Percentiles rank a stretch among this genome's conserved stretches.
These are phyloP conservation scores for Tribolium freemani DNA, from an alignment of 2,888 invertebrate species.

Conservation along the genomic window DNA sequence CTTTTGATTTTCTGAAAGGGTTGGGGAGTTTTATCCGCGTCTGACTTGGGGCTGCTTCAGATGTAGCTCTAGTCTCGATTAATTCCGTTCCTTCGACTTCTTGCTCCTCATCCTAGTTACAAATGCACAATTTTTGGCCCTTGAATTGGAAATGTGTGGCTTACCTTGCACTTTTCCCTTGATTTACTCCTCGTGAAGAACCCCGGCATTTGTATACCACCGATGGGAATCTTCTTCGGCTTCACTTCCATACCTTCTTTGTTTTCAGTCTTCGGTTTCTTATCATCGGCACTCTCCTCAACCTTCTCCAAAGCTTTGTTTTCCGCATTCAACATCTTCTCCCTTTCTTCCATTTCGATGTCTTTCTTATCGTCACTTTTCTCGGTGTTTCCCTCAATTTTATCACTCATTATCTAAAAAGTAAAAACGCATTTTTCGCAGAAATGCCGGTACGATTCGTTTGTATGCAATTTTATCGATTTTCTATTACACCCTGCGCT, in stretches of 20 bases:
- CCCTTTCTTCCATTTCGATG: slow-evolving; percentile 77
- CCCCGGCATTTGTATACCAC: slow-evolving; percentile 90
- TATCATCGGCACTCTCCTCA: slow-evolving; percentile 67
- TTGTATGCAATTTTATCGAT: slow-evolving; percentile 29
- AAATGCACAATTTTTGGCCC: neutral
- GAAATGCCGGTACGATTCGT: slow-evolving; percentile 20
- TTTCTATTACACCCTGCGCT: slow-evolving; percentile 30
- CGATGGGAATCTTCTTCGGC: slow-evolving; percentile 87
- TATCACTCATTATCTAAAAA: slow-evolving; percentile 61
- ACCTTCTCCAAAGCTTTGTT: slow-evolving; percentile 71
- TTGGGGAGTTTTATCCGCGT: slow-evolving; percentile 70
- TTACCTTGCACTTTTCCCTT: slow-evolving; percentile 80
- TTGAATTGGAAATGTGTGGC: neutral
- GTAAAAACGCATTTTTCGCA: slow-evolving; percentile 17
- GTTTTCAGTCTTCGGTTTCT: slow-evolving; percentile 72
- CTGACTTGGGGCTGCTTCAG: slow-evolving; percentile 62
- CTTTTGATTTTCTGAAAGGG: slow-evolving; percentile 72
- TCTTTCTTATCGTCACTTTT: slow-evolving; percentile 77
- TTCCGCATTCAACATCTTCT: slow-evolving; percentile 75
- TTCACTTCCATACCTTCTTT: slow-evolving; percentile 82
- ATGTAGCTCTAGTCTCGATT: slow-evolving; percentile 59
- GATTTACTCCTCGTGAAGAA: slow-evolving; percentile 86
- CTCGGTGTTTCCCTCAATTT: slow-evolving; percentile 58
- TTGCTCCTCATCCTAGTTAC: slow-evolving; percentile 67
- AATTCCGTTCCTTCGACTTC: slow-evolving; percentile 66